Conservation (phyloP, 2,888 invertebrate genomes). For the Imbricaverruca yamaguchii region DNA sequence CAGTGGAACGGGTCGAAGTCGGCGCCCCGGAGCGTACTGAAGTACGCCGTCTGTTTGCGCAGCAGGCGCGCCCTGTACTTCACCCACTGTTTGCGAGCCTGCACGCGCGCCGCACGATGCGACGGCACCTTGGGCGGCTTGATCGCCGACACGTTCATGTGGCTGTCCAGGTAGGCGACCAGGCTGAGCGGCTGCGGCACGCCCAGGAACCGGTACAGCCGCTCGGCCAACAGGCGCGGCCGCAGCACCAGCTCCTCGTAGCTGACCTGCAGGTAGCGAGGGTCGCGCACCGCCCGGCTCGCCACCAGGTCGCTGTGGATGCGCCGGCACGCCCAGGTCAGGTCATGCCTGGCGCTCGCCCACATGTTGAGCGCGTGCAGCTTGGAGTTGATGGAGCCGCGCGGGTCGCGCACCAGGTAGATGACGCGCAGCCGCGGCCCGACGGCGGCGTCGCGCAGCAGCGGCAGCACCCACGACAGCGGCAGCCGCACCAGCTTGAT, state of each 20-base stretch:
- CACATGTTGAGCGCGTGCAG: not conserved
- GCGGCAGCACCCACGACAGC: not conserved
- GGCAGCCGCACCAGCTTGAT: constrained; percentile 8
- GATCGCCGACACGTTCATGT: not conserved
- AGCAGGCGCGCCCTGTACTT: not conserved
- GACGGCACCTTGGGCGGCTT: not conserved
- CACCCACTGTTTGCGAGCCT: not conserved
- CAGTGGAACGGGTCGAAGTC: not conserved
- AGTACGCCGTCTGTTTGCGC: not conserved
- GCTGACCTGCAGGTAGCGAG: not conserved
- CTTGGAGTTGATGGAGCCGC: not conserved
- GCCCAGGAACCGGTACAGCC: not conserved
- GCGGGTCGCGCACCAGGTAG: constrained; percentile 7
- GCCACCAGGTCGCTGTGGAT: not conserved
- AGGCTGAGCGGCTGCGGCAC: not conserved
- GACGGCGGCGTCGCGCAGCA: not conserved
- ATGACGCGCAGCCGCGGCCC: not conserved
- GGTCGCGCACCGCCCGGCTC: not conserved
- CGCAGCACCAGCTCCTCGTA: not conserved
- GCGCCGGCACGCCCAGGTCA: not conserved
- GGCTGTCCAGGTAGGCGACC: not conserved
- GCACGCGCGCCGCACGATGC: not conserved
- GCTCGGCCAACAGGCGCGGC: not conserved
- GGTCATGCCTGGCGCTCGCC: not conserved
- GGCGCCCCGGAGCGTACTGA: not conserved